A percentile compares a stretch with the other conserved stretches of the same genome.
Evolutionary conservation across 2,113 vertebrate species (phyloP).

Genomic region (Chionomys nivalis): DNA sequence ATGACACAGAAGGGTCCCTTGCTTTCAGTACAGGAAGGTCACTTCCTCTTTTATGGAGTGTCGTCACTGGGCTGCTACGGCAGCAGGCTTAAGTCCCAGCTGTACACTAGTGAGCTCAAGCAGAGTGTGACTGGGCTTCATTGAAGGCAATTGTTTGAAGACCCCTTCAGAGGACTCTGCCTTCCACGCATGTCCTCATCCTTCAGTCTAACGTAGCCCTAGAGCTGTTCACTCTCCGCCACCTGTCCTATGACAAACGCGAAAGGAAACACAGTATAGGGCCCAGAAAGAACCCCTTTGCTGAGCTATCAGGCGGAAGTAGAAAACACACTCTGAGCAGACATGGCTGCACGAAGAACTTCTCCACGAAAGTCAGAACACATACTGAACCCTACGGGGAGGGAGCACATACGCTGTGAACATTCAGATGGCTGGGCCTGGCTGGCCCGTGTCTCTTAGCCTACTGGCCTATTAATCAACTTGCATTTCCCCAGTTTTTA

Average conservation of each 20-base stretch:
- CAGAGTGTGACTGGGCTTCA: not conserved
- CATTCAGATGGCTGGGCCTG: not conserved
- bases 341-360: not conserved
- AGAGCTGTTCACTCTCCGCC: not conserved
- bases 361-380: conserved; percentile 47
- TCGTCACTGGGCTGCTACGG: not conserved
- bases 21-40: not conserved
- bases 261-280: conserved; percentile 38
- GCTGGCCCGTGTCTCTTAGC: conserved; percentile 59
- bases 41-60: not conserved
- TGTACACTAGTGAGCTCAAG: not conserved
- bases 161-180: not conserved
- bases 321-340: conserved; percentile 38
- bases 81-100: not conserved
- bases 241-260: not conserved
- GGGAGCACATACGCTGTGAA: not conserved
- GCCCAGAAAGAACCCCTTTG: conserved; percentile 52
- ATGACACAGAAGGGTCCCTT: not conserved
- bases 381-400: not conserved
- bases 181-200: not conserved
- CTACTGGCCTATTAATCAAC: conserved; percentile 74
- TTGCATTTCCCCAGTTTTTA: conserved; percentile 77
- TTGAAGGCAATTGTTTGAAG: not conserved
- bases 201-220: not conserved
- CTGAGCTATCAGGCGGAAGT: not conserved